Percentiles rank a stretch among this genome's conserved stretches.
phyloP scores from a whole-genome alignment of 2,888 invertebrate species.

The Stenichneumon culpator region DNA sequence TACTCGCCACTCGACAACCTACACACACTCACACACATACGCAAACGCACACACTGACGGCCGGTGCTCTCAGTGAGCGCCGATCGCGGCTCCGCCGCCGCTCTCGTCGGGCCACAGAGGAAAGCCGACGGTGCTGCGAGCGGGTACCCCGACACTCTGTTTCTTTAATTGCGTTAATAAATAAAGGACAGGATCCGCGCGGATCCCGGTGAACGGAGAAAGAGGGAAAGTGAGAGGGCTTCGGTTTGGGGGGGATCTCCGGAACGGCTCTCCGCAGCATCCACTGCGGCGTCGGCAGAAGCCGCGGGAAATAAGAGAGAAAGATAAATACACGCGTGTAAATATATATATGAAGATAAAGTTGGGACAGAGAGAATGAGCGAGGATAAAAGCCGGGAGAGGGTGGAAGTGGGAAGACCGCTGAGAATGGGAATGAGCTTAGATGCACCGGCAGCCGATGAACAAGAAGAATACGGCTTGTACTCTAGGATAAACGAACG shows the following conservation, averaged over 20 bases:
- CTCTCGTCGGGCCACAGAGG: constrained; percentile 77
- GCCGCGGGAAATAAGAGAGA: constrained; percentile 26
- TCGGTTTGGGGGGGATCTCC: neutral
- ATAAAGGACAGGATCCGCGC: constrained; percentile 81
- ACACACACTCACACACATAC: constrained; percentile 20
- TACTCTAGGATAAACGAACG: constrained; percentile 39
- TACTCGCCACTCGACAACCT: constrained; percentile 26
- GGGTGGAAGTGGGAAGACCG: constrained; percentile 61
- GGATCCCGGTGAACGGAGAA: constrained; percentile 68
- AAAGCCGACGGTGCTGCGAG: constrained; percentile 79
- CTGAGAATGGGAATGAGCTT: constrained; percentile 43
- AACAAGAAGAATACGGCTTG: constrained; percentile 41
- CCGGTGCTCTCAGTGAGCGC: constrained; percentile 15
- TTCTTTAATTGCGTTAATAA: constrained; percentile 85
- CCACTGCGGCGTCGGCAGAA: neutral
- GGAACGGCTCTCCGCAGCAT: neutral
- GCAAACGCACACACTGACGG: constrained; percentile 22
- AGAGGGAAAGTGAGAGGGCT: constrained; percentile 56
- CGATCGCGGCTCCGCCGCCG: constrained; percentile 34
- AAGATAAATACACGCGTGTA: constrained; percentile 40
- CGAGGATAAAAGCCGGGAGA: constrained; percentile 51
- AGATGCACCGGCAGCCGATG: constrained; percentile 38
- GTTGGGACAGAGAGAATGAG: constrained; percentile 32
- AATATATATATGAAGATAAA: constrained; percentile 52
- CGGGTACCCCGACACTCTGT: constrained; percentile 82